Conservation (phyloP, 2,797 vertebrate species). For the Ceyx erithaca region DNA sequence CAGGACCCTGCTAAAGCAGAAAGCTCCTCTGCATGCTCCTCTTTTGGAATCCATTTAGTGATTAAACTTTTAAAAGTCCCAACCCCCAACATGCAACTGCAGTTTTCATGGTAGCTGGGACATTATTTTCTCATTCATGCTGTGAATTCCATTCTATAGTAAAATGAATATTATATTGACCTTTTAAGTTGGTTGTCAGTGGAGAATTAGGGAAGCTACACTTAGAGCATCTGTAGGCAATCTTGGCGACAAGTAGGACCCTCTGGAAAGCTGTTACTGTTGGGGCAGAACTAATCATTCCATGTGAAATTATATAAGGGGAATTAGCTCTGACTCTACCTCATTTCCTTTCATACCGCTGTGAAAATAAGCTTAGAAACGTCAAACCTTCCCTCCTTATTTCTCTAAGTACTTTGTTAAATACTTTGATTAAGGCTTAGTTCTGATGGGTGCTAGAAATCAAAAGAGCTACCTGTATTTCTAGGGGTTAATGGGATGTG, state of each 20-base stretch:
- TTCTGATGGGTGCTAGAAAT: not conserved
- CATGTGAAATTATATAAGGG: conserved; percentile 65
- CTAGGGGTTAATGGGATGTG: not conserved
- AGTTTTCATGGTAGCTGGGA: conserved; percentile 41
- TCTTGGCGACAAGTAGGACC: conserved; percentile 58
- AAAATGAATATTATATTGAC: conserved; percentile 59
- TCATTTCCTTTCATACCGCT: conserved; percentile 57
- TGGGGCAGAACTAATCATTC: conserved; percentile 74
- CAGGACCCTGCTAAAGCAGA: not conserved
- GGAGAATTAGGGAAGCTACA: conserved; percentile 42
- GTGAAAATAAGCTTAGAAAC: conserved; percentile 50
- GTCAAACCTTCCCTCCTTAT: conserved; percentile 16
- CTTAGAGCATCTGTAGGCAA: conserved; percentile 46
- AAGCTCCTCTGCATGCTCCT: not conserved
- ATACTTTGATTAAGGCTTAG: conserved; percentile 6
- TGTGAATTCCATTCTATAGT: conserved; percentile 52
- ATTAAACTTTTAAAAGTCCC: conserved; percentile 24
- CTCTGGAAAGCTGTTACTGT: conserved; percentile 71
- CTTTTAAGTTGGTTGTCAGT: conserved; percentile 58
- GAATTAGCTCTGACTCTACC: conserved; percentile 65
- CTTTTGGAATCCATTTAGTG: not conserved
- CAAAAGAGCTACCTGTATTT: not conserved
- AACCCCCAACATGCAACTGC: not conserved
- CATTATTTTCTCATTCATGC: conserved; percentile 28
- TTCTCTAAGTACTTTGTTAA: conserved; percentile 43